Conservation (phyloP, 2,113 vertebrate species). For the Microcebus lehilahytsara region DNA sequence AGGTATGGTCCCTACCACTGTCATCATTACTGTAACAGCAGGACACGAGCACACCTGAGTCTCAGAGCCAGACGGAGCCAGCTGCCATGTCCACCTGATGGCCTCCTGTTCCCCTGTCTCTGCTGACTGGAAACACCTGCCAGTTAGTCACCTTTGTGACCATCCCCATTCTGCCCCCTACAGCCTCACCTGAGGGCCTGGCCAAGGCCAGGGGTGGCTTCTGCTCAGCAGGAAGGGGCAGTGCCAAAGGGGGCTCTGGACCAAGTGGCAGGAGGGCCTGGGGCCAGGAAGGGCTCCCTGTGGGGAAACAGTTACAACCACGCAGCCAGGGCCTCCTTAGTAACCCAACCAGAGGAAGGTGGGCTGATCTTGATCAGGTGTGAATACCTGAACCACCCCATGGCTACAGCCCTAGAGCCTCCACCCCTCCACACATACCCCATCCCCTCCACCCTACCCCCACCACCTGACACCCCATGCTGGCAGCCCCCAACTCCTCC, state of each 20-base stretch:
- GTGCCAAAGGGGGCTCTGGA: background rate
- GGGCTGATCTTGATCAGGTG: background rate
- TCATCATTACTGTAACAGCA: background rate
- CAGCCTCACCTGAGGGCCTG: background rate
- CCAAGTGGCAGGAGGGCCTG: no score
- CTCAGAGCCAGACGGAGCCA: background rate
- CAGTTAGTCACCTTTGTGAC: no score
- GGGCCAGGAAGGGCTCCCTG: background rate
- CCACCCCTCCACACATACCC: rapidly evolving
- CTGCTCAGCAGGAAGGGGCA: background rate
- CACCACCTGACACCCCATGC: background rate
- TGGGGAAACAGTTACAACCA: background rate
- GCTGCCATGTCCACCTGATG: background rate
- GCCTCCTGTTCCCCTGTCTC: background rate
- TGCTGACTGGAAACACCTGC: background rate
- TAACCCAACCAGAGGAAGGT: background rate
- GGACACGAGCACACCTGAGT: background rate
- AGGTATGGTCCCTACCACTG: background rate
- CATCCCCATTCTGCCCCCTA: background rate
- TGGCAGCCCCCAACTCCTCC: background rate
- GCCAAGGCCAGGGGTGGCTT: background rate
- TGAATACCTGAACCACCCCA: background rate
- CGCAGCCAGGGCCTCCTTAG: background rate
- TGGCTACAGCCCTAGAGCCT: background rate
- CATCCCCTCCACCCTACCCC: background rate